A percentile compares a stretch with the other conserved stretches of the same genome.
phyloP scores from a whole-genome alignment of 2,797 vertebrate species.

The Mycteria americana region DNA sequence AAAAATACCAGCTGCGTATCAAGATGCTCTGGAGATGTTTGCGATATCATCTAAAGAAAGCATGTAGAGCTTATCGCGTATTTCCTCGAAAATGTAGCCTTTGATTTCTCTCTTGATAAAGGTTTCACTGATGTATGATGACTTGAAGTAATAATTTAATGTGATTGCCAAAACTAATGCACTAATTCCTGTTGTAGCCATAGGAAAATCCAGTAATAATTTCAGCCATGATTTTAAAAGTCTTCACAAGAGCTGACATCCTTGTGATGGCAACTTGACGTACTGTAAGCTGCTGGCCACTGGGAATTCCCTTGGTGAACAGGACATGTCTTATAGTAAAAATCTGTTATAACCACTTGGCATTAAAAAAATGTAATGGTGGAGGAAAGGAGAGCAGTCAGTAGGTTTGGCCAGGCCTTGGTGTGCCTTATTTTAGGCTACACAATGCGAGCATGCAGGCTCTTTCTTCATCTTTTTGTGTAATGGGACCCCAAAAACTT shows the following conservation, averaged over 20 bases:
- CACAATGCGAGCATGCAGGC: neutral
- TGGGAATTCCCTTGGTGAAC: neutral
- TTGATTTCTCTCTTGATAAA: neutral
- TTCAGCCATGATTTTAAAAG: neutral
- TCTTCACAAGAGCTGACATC: neutral
- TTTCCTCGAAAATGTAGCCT: neutral
- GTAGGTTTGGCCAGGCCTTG: neutral
- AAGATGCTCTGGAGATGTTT: neutral
- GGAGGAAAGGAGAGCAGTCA: neutral
- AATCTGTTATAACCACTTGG: neutral
- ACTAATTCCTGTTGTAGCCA: neutral
- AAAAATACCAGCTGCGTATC: neutral
- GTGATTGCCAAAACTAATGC: neutral
- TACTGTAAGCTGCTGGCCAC: neutral
- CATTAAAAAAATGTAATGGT: neutral
- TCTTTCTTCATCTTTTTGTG: neutral
- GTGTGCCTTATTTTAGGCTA: neutral
- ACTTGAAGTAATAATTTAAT: neutral
- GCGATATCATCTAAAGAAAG: neutral
- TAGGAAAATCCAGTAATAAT: neutral
- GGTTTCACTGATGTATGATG: neutral
- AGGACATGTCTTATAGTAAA: neutral
- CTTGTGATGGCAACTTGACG: neutral
- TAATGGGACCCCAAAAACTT: neutral
- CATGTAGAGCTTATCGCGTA: neutral